Evolutionary conservation across 2,113 vertebrate genomes (phyloP).

Genomic region (Anas platyrhynchos): DNA sequence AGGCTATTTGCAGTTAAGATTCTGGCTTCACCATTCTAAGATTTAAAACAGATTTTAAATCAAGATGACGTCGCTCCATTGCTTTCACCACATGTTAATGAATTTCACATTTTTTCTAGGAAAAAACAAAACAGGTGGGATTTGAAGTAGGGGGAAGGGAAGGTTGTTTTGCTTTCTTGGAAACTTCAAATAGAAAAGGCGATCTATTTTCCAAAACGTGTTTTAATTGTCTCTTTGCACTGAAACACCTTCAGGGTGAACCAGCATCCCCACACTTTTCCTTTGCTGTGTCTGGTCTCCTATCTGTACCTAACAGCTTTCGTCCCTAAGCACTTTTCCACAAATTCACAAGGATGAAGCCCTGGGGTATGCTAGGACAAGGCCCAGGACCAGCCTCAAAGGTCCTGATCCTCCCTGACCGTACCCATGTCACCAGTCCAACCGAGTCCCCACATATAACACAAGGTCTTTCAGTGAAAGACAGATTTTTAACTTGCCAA

Average conservation of each 20-base stretch:
- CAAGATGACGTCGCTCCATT: conserved; percentile 42
- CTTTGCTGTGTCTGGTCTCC: neutral
- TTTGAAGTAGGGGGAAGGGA: conserved; percentile 1
- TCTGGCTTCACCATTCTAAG: conserved; percentile 13
- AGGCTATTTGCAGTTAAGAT: conserved; percentile 18
- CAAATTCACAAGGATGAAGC: neutral
- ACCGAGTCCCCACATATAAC: neutral
- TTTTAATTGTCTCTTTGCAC: neutral
- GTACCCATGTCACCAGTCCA: neutral
- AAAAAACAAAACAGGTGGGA: conserved; percentile 56
- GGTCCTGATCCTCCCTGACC: neutral
- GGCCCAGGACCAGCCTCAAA: too few relatives aligned
- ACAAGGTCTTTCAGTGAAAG: neutral
- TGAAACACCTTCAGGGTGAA: neutral
- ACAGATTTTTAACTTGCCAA: neutral
- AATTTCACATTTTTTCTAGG: conserved; percentile 63
- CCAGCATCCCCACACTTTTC: too few relatives aligned
- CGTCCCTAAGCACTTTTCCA: too few relatives aligned
- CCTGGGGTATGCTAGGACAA: too few relatives aligned
- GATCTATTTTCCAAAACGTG: neutral
- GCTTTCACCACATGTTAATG: conserved; percentile 65
- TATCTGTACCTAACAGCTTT: too few relatives aligned
- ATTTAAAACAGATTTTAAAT: conserved; percentile 69
- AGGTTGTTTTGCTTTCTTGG: conserved; percentile 16
- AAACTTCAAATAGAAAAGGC: conserved; percentile 17